phyloP scores from a whole-genome alignment of 2,888 invertebrate species.

The Amphiduros pacificus region DNA sequence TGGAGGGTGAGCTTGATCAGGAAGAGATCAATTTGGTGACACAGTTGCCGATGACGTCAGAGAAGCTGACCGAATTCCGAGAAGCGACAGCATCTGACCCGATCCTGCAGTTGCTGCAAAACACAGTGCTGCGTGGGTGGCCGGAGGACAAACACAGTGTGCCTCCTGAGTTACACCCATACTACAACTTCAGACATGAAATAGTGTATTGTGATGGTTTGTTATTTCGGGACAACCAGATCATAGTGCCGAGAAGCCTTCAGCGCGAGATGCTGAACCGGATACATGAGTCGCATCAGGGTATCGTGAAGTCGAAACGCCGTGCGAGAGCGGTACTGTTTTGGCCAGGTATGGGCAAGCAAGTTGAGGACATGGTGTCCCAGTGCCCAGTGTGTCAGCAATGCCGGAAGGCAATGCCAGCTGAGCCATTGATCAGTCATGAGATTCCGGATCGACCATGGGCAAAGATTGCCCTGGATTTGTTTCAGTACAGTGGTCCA shows the following conservation, averaged over 20 bases:
- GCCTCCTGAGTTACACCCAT: background rate
- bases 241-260: background rate
- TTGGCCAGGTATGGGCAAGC: background rate
- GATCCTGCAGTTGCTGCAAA: background rate
- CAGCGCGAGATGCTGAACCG: background rate
- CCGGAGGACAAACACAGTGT: background rate
- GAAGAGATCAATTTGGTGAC: too few species aligned
- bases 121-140: background rate
- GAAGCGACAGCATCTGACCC: background rate
- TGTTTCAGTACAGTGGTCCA: background rate
- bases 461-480: background rate
- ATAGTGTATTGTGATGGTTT: background rate
- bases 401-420: background rate
- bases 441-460: background rate
- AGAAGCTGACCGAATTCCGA: too few species aligned
- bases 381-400: background rate
- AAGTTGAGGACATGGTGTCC: background rate
- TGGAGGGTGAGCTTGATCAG: too few species aligned
- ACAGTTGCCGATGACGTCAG: too few species aligned
- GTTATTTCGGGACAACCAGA: background rate
- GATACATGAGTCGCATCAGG: background rate
- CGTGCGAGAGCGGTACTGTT: background rate
- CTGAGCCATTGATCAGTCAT: background rate
- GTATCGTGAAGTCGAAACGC: background rate
- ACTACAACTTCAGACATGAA: background rate